Percentiles rank a stretch among this genome's conserved stretches.
These are phyloP conservation scores for Lordiphosa clarofinis DNA, from an alignment of 1,140 invertebrate species.

Conservation along the genomic window DNA sequence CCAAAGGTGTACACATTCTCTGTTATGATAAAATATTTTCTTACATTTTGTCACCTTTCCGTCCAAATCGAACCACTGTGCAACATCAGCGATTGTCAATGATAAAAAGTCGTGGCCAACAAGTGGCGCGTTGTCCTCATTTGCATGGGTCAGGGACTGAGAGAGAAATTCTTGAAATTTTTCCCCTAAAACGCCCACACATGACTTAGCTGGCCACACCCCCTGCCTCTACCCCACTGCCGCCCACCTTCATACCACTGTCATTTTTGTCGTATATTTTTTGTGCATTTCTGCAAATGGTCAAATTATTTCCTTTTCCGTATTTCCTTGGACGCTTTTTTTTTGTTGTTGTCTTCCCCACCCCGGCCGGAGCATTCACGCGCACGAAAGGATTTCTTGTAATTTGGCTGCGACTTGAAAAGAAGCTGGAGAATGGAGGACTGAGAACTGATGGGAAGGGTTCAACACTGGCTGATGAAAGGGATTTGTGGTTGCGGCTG, in stretches of 20 bases:
- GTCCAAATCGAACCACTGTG: background rate
- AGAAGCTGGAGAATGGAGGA: conserved; percentile 37
- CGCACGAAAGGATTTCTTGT: conserved; percentile 78
- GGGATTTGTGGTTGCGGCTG: conserved; percentile 64
- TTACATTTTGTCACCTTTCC: no score
- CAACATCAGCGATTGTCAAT: conserved; percentile 51
- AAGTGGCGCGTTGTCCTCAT: conserved; percentile 71
- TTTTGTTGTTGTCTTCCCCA: no score
- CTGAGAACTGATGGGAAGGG: conserved; percentile 5
- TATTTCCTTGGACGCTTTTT: conserved; percentile 50
- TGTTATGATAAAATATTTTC: no score
- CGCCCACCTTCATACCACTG: conserved; percentile 27
- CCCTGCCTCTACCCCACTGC: background rate
- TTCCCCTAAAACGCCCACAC: conserved; percentile 49
- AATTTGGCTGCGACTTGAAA: conserved; percentile 70
- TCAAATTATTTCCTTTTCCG: conserved; percentile 78
- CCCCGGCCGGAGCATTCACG: conserved; percentile 61
- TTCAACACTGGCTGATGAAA: conserved; percentile 52
- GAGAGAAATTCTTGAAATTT: conserved; percentile 59
- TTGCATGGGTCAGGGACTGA: conserved; percentile 44
- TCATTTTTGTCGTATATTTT: conserved; percentile 42
- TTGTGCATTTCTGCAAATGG: conserved; percentile 60
- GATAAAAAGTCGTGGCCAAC: conserved; percentile 72
- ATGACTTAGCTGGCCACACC: conserved; percentile 45
- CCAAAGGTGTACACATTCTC: no score